phyloP scores from a whole-genome alignment of 2,113 vertebrate species.

The Diadophis punctatus region DNA sequence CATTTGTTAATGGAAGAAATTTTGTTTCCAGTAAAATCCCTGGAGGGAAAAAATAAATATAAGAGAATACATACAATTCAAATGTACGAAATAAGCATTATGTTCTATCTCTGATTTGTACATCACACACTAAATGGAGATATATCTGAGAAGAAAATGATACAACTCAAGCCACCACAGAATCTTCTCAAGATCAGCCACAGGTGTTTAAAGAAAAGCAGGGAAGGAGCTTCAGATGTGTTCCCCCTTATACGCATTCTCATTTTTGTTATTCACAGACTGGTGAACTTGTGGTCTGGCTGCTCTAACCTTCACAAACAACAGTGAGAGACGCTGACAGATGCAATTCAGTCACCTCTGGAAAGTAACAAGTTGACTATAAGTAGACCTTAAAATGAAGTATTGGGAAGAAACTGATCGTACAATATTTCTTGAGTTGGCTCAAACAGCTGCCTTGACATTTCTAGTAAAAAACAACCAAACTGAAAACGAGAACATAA shows the following conservation, averaged over 20 bases:
- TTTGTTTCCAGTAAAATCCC: conserved; percentile 58
- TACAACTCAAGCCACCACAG: not conserved
- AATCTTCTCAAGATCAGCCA: too few relatives aligned
- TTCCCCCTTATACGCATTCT: not conserved
- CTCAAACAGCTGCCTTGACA: not conserved
- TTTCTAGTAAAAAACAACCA: not conserved
- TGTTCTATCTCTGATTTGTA: not conserved
- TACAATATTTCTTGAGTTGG: not conserved
- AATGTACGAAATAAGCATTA: not conserved
- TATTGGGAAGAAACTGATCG: not conserved
- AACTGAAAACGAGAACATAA: not conserved
- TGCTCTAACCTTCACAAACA: not conserved
- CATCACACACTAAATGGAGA: not conserved
- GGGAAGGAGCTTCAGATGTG: not conserved
- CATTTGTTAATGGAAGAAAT: conserved; percentile 42
- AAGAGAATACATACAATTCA: not conserved
- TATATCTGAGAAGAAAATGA: not conserved
- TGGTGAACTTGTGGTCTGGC: not conserved
- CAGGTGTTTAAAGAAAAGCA: not conserved
- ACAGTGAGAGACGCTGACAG: not conserved
- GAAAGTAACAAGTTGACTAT: not conserved
- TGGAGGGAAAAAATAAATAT: conserved; percentile 38
- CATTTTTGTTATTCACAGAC: not conserved
- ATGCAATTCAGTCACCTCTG: not conserved
- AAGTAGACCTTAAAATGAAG: not conserved